Evolutionary conservation across 2,113 vertebrate species (phyloP), one percentile per base, ranked within the genome.

Genomic region (Argyrosomus japonicus): DNA sequence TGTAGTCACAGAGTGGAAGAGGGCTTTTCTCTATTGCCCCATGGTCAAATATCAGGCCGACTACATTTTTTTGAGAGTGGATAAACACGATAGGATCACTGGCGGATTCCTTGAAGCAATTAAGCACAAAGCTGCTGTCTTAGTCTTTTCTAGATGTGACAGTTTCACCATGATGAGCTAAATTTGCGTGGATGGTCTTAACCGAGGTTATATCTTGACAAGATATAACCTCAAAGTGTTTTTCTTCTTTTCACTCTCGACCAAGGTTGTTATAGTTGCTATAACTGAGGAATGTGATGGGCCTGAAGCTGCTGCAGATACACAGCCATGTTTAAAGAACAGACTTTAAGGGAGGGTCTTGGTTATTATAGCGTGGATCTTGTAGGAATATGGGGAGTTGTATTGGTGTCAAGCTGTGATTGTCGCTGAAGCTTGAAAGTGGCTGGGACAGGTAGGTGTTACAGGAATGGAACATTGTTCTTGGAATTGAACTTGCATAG

Each of bases 221-320:
- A 17, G 56, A 50, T 68, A 40, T 50, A 77, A 67, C 40, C 50
- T 56, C 74, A 29, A 1, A 10, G 53, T 79, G 25, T 81, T 77
- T 85, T 79, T 72, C 57, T 79, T 71, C 57, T 79, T 71, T 82
- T 58, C 82, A 81, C 88, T 68, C 75, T 84, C 73, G 7, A 83
- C 74, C 81, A 86, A 84, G 75, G 77, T 84, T 89, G 84, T 84
- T 86, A 86, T 75, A 83, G 75, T 81, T 88, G 64, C 83, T 92
- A 88, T 76, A 84, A 88, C 81, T 84, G 40, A 90, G 90, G 80
- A 91, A 89, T 91, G 86, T 82, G 91, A 92, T 81, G 79, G 87
- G 77, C 67, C 79, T 81, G 72, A 40, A 83, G 84, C 88, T 76
- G 87, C 88, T 82, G 85, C 81, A 79, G 75, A 87, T 92, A 80